These are phyloP conservation scores for Ceyx margarethae DNA, from an alignment of 2,113 vertebrate genomes.

Conservation along the genomic window DNA sequence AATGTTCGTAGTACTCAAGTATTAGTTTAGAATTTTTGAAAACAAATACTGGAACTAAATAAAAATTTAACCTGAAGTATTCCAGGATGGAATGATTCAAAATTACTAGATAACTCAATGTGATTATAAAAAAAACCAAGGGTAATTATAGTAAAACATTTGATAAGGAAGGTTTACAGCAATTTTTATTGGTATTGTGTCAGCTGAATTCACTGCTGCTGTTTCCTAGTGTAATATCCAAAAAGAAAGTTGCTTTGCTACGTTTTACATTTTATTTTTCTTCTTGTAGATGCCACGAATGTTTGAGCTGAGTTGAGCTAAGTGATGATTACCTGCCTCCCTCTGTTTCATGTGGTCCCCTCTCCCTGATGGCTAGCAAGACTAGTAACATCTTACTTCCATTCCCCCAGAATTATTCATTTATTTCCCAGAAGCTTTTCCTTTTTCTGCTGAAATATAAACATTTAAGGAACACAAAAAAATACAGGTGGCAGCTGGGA, in stretches of 20 bases:
- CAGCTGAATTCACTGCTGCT: not conserved
- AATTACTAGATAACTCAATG: not conserved
- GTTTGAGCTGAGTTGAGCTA: slow-evolving; percentile 32
- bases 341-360: not conserved
- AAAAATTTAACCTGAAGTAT: not conserved
- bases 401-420: not conserved
- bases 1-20: not conserved
- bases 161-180: not conserved
- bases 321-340: not conserved
- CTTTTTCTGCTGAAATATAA: not conserved
- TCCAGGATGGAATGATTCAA: not conserved
- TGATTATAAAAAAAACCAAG: not conserved
- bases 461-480: not conserved
- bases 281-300: slow-evolving; percentile 34
- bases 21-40: not conserved
- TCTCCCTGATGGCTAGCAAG: slow-evolving; percentile 17
- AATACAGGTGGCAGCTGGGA: not conserved
- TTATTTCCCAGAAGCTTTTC: not conserved
- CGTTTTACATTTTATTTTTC: slow-evolving; percentile 21
- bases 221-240: not conserved
- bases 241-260: not conserved
- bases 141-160: not conserved
- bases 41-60: not conserved
- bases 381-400: not conserved
- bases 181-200: not conserved